phyloP scores from a whole-genome alignment of 1,140 invertebrate genomes.

The Camponotus floridanus region DNA sequence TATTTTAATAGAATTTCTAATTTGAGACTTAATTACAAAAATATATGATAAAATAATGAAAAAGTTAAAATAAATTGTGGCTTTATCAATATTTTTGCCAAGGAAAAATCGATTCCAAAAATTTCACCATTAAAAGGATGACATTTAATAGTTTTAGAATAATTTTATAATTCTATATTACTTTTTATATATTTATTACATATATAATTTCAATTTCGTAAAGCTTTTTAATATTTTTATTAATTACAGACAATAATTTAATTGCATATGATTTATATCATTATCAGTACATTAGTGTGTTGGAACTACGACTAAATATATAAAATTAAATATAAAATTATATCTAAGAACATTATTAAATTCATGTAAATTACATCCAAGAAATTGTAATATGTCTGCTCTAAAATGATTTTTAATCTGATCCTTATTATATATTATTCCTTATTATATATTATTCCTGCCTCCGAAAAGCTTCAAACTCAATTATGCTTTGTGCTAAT shows the following conservation, averaged over 20 bases:
- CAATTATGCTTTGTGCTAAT: constrained; percentile 26
- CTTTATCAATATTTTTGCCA: too few relatives aligned
- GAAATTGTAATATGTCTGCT: background rate
- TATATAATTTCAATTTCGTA: background rate
- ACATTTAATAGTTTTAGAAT: too few relatives aligned
- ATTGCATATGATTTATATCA: background rate
- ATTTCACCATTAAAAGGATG: too few relatives aligned
- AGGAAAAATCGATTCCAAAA: too few relatives aligned
- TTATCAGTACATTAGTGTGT: background rate
- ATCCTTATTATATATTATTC: constrained; percentile 10
- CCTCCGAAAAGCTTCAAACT: constrained; percentile 23
- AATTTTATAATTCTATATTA: too few relatives aligned
- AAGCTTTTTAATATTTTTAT: background rate
- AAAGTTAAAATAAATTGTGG: too few relatives aligned
- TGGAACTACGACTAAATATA: background rate
- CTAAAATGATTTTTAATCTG: constrained; percentile 31
- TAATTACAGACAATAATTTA: background rate
- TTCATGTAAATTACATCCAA: background rate
- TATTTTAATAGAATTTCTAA: too few relatives aligned
- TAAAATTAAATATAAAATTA: background rate
- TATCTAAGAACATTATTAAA: background rate
- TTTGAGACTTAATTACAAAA: too few relatives aligned
- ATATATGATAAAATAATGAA: too few relatives aligned
- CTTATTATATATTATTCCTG: background rate
- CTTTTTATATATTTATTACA: too few relatives aligned